A percentile compares a stretch with the other conserved stretches of the same genome.
Conservation (phyloP, 2,113 vertebrate genomes). For the Otis tarda region DNA sequence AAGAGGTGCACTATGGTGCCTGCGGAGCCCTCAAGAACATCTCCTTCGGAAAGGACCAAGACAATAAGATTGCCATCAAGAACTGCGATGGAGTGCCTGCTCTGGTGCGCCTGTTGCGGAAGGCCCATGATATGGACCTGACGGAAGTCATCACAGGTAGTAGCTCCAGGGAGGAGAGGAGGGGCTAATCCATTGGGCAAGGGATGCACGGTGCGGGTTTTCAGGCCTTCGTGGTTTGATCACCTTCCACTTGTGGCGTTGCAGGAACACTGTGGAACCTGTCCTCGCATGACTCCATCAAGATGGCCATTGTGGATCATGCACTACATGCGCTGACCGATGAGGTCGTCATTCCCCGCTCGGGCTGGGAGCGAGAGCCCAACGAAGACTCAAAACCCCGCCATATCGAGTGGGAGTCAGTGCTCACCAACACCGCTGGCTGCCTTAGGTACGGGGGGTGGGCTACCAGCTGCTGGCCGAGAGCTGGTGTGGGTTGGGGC, state of each 20-base stretch:
- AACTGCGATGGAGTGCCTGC: constrained; percentile 95
- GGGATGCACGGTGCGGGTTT: background rate
- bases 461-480: background rate
- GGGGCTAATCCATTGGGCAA: fast-evolving
- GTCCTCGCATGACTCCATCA: constrained; percentile 94
- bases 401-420: constrained; percentile 92
- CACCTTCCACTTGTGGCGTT: background rate
- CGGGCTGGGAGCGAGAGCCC: constrained; percentile 89
- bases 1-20: constrained; percentile 91
- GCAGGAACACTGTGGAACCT: constrained; percentile 96
- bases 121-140: constrained; percentile 89
- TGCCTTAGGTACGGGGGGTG: constrained; percentile 86
- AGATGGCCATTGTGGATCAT: constrained; percentile 97
- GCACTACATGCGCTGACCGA: constrained; percentile 90
- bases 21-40: constrained; percentile 97
- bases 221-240: background rate
- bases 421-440: constrained; percentile 94
- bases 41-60: constrained; percentile 89
- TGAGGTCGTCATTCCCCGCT: constrained; percentile 91
- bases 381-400: constrained; percentile 90
- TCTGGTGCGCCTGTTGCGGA: constrained; percentile 87
- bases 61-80: constrained; percentile 97
- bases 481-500: background rate
- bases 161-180: background rate
- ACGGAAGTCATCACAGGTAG: constrained; percentile 94